phyloP scores from a whole-genome alignment of 2,888 invertebrate genomes.

The Chrysina gloriosa region DNA sequence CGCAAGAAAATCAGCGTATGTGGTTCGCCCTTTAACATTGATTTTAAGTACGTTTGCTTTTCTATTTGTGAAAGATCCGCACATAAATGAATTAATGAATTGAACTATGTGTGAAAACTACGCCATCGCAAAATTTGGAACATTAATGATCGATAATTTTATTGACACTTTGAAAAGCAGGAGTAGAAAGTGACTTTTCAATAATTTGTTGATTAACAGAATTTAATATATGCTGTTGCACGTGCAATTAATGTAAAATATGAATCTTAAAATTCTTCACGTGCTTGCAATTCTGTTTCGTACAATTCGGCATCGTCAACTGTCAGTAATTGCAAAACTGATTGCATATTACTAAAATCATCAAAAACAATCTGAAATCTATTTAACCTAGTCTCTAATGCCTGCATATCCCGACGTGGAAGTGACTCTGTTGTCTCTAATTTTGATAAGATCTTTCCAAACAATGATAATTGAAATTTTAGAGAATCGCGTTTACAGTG shows the following conservation, averaged over 20 bases:
- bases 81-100: slow-evolving; percentile 44
- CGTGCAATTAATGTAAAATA: slow-evolving; percentile 11
- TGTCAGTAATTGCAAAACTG: slow-evolving; percentile 9
- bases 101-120: slow-evolving; percentile 44
- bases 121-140: slow-evolving; percentile 45
- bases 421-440: not conserved
- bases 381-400: not conserved
- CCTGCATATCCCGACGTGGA: not conserved
- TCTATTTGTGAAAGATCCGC: slow-evolving; percentile 40
- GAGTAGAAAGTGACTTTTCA: not conserved
- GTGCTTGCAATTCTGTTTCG: not conserved
- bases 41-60: slow-evolving; percentile 42
- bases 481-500: not conserved
- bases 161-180: not conserved
- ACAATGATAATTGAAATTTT: not conserved
- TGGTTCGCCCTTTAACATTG: slow-evolving; percentile 29
- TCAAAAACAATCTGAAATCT: not conserved
- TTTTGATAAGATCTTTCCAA: slow-evolving; percentile 1
- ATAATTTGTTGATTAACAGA: not conserved
- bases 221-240: not conserved
- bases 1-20: slow-evolving; percentile 28
- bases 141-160: slow-evolving; percentile 35
- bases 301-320: not conserved
- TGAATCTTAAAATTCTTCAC: slow-evolving; percentile 11
- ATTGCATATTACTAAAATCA: slow-evolving; percentile 26